Evolutionary conservation across 2,888 invertebrate species (phyloP), one percentile per base, ranked within the genome.

Genomic region (Rhagium mordax): DNA sequence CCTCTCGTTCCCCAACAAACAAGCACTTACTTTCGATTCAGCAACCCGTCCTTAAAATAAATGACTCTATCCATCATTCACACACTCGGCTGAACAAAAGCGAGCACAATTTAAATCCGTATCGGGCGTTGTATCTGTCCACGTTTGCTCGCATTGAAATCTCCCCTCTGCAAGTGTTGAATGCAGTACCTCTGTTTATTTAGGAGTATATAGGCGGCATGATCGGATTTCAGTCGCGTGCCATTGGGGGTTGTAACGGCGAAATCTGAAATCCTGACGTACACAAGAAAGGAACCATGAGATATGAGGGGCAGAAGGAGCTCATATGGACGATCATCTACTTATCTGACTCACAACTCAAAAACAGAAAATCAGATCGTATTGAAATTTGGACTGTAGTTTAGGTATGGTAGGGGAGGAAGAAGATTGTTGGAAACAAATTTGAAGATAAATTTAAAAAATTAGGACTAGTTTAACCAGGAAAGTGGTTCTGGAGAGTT

Each of bases 41-140:
- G 47, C 70, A 24, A 48, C 48, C 61, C 64, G 64, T 68, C 66
- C 41, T 65, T 66, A 66, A 73, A 70, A 60, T 66, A 66, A 73
- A 73, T 70, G 65, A 66, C 55, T 51, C 65, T 27, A 73, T 73
- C 73, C 66, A 73, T 73, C 73, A 73, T 70, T 65, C 55, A 67
- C 48, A 60, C 60, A 65, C 64, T 57, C 51, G 27, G 49, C 51
- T 16, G 70, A 41, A 70, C 69, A 73, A 73, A 73, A 60, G 70
- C 65, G 53, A 33, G 59, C 62, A 16, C 62, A 49, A 24, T 64
- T 24, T 47, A 21, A 16, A 61, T 53, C 53, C 53, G 4, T 65
- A 51, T 53, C 51, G n/a, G 13, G 18, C 20, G 29, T 20, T 20
- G 29, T 51, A 53, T 53, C 10, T 20, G n/a, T 24, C 13, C 16